phyloP scores from a whole-genome alignment of 2,797 vertebrate genomes.

The Aeoliscus strigatus region DNA sequence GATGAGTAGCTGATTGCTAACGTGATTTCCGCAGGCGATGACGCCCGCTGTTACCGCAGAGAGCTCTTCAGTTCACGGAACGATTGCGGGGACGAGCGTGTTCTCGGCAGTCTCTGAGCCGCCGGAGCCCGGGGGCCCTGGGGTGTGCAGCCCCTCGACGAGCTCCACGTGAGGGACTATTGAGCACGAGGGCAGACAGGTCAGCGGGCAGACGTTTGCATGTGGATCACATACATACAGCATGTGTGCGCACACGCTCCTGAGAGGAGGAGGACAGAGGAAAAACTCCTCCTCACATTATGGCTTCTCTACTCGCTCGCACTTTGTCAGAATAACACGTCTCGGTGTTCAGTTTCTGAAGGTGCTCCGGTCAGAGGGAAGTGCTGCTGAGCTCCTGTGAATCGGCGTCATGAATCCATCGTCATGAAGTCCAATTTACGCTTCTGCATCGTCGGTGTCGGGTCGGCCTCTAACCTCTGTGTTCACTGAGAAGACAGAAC shows the following conservation, averaged over 20 bases:
- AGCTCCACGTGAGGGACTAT: slow-evolving; percentile 40
- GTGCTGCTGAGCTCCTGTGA: too few relatives aligned
- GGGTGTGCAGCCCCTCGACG: slow-evolving; percentile 18
- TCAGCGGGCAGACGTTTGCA: slow-evolving; percentile 41
- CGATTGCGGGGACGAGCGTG: slow-evolving; percentile 28
- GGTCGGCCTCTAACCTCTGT: too few relatives aligned
- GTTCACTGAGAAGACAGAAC: too few relatives aligned
- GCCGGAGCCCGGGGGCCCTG: slow-evolving; percentile 27
- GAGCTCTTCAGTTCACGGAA: slow-evolving; percentile 36
- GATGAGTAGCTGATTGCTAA: slow-evolving; percentile 20
- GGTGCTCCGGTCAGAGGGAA: slow-evolving; percentile 40
- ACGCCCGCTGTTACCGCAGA: slow-evolving; percentile 19
- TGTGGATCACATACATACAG: slow-evolving; percentile 28
- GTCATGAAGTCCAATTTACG: too few relatives aligned
- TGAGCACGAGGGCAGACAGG: slow-evolving; percentile 36
- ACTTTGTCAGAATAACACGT: slow-evolving; percentile 33
- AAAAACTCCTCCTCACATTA: too few relatives aligned
- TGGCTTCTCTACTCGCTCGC: too few relatives aligned
- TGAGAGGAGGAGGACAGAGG: too few relatives aligned
- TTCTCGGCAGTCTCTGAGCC: too few relatives aligned
- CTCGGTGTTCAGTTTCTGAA: slow-evolving; percentile 48
- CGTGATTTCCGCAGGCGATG: slow-evolving; percentile 19
- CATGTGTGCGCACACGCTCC: slow-evolving; percentile 11
- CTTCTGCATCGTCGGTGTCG: too few relatives aligned
- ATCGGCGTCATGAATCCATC: too few relatives aligned